These are phyloP conservation scores for Palythoa heliodiscus DNA, from an alignment of 92 coral and sea anemone species.

Conservation along the genomic window DNA sequence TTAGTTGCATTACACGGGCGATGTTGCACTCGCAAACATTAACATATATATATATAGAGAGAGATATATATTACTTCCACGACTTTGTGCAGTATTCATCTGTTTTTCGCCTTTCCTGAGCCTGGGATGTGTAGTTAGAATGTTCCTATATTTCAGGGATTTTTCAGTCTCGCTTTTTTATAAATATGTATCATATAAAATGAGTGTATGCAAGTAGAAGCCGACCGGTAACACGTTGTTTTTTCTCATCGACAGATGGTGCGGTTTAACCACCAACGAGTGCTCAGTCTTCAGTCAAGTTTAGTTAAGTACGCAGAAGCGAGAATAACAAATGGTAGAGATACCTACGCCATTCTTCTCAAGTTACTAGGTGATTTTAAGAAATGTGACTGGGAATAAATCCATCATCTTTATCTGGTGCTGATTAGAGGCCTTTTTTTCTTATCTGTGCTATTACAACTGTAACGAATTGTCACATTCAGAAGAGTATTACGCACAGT, in stretches of 20 bases:
- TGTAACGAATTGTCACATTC: neutral
- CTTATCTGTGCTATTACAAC: neutral
- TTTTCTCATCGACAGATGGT: constrained; percentile 55
- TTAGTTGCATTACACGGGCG: too few species aligned
- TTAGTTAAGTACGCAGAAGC: constrained; percentile 85
- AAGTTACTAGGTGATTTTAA: constrained; percentile 79
- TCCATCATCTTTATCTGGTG: neutral
- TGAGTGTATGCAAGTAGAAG: neutral
- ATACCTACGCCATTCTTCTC: constrained; percentile 89
- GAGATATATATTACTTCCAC: too few species aligned
- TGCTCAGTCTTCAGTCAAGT: constrained; percentile 89
- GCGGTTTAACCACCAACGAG: constrained; percentile 90
- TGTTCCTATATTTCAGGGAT: too few species aligned
- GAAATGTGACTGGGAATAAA: constrained; percentile 51
- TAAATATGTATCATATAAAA: neutral
- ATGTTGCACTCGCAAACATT: too few species aligned
- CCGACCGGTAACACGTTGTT: neutral
- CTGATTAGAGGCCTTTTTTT: neutral
- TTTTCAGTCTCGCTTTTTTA: too few species aligned
- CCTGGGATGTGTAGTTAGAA: too few species aligned
- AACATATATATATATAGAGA: too few species aligned
- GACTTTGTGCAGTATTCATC: too few species aligned
- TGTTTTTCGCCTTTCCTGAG: too few species aligned
- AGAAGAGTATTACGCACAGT: neutral
- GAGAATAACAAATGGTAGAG: constrained; percentile 88